Evolutionary conservation across 2,888 invertebrate species (phyloP), one percentile per base, ranked within the genome.

Genomic region (Scaptodrosophila latifasciaeformis): DNA sequence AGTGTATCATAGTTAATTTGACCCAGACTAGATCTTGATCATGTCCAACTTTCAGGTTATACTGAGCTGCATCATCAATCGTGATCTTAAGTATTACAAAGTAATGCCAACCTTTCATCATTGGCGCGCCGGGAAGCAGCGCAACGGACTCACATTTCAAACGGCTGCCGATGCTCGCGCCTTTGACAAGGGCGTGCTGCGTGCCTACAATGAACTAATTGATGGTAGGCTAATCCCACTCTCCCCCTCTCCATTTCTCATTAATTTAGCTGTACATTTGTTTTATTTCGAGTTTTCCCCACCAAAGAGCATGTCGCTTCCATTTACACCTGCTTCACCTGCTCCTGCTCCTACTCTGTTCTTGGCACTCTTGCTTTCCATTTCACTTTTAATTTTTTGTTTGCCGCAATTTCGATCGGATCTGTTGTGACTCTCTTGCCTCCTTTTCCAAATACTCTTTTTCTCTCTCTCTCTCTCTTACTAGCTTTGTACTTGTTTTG

Each of bases 71-170:
- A 93, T 93, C 47, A 94, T 97, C 85, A 96, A 96, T 88, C 95
- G 95, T 86, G 97, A 97, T 88, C 95, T 97, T 87, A 94, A 96
- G 86, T 97, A 97, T 89, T 95, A 96, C 88, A 96, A 96, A 89
- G 96, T 97, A 81, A 97, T 97, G 94, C 97, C 98, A 27, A 97
- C 97, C 40, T 98, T 98, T 90, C 97, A 97, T 88, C 97, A 97
- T 88, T 98, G 97, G 97, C 93, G 93, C 84, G 96, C 96, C 15
- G 97, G 96, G 54, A 96, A 96, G 88, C 95, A 96, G 87, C 92
- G 95, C 70, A 97, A 96, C 88, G 98, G 97, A 45, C 90, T 98
- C 71, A 97, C 97, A 48, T 98, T 98, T 89, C 96, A 96, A 87
- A 96, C 96, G 48, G 96, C 96, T 30, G 96, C 96, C 6, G 95